A percentile compares a stretch with the other conserved stretches of the same genome.
Evolutionary conservation across 2,113 vertebrate genomes (phyloP).

Genomic region (Salvelinus fontinalis): DNA sequence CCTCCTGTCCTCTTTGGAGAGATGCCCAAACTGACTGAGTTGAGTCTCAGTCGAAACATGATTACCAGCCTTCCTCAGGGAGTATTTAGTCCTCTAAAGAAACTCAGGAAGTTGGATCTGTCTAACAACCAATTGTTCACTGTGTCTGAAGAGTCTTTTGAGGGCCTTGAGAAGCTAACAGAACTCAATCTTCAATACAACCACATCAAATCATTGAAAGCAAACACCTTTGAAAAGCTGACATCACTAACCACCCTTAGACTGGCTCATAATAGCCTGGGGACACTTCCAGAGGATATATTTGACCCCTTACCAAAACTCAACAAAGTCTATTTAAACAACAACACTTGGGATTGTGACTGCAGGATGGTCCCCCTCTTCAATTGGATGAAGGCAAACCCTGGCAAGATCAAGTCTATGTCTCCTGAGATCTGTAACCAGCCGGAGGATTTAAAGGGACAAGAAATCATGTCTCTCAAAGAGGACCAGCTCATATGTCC

Average conservation of each 20-base stretch:
- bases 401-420: slow-evolving; percentile 43
- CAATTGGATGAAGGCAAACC: slow-evolving; percentile 61
- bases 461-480: slow-evolving; percentile 46
- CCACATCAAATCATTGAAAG: slow-evolving; percentile 57
- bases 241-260: slow-evolving; percentile 63
- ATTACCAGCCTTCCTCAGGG: slow-evolving; percentile 63
- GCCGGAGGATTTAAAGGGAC: slow-evolving; percentile 64
- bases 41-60: slow-evolving; percentile 73
- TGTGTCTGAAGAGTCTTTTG: slow-evolving; percentile 67
- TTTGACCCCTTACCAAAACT: slow-evolving; percentile 65
- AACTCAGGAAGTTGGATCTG: slow-evolving; percentile 67
- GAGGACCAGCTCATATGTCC: slow-evolving; percentile 69
- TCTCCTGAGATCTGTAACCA: slow-evolving; percentile 54
- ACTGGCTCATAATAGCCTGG: slow-evolving; percentile 64
- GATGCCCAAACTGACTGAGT: slow-evolving; percentile 58
- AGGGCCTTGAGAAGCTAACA: slow-evolving; percentile 64
- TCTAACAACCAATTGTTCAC: slow-evolving; percentile 71
- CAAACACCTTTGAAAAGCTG: slow-evolving; percentile 61
- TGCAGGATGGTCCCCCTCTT: slow-evolving; percentile 73
- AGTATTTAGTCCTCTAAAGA: slow-evolving; percentile 68
- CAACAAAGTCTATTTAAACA: slow-evolving; percentile 62
- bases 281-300: slow-evolving; percentile 55
- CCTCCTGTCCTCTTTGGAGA: slow-evolving; percentile 70
- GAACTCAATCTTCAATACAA: slow-evolving; percentile 73
- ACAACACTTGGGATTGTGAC: slow-evolving; percentile 83